Base-by-base conservation (phyloP, 1,140 invertebrate species). In the Macrocentrus cingulum region DNA sequence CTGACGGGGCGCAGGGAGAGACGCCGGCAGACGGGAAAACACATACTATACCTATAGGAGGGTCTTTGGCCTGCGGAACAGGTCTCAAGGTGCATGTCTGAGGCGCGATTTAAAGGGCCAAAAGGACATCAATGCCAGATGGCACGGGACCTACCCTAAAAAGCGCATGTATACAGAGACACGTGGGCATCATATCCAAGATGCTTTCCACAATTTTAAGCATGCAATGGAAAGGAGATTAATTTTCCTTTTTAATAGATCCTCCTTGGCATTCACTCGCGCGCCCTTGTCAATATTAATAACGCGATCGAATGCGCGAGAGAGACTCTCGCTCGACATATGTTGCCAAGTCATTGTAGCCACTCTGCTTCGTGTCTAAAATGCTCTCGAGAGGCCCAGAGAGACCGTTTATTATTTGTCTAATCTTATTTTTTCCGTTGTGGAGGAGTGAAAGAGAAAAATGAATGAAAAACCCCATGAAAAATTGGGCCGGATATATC, bases 1-100 rank as follows among this genome's bases (percentile, higher is more conserved):
- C 19, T n/a, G n/a, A n/a, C n/a, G 6, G 1, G 11, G 32, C 32
- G 11, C 16, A 51, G 6, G 9, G 18, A 37, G 8, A 5, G 11
- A 13, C 22, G 34, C 18, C 41, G 44, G 34, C 18, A 56, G 32
- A 49, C 16, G 29, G 29, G 18, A 16, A 7, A 32, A 25, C n/a
- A 23, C 11, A 11, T n/a, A n/a, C 23, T 32, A 53, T 34, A 15
- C 37, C 22, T 20, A 20, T 22, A 44, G 36, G 19, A 68, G 70
- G 68, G 68, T 70, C 68, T 71, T 72, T 66, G 68, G 65, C 64
- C 65, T 41, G n/a, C n/a, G n/a, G 54, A 59, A 66, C 68, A 70
- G 74, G 70, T 72, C 69, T 72, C 69, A 71, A 72, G 71, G 72
- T 73, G 71, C 69, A 65, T 66, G 63, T 72, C 69, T 68, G 55